Base-by-base conservation (phyloP, 2,888 invertebrate species). In the Idaea biselata region DNA sequence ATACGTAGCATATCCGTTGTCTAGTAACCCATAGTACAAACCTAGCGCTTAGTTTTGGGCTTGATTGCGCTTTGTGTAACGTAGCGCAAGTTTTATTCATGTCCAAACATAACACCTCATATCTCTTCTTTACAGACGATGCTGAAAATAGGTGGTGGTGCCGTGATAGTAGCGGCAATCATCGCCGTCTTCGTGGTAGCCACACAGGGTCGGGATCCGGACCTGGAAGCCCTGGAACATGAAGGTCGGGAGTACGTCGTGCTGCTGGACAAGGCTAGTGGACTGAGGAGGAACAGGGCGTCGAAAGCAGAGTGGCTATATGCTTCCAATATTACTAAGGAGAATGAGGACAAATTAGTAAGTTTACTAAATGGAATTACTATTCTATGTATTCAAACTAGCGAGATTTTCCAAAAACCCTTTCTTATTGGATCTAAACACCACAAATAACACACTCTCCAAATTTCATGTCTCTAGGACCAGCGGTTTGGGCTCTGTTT, bases 241-340 rank as follows among this genome's bases (percentile, higher is more conserved):
- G 92, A 93, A 66, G 96, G 95, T 0, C 86, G 93, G 53, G 93
- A 94, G 70, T 94, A 95, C 75, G 90, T 97, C 70, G 74, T 93
- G 61, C 92, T 94, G 64, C 79, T 95, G 32, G 95, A 96, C 79
- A 91, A 89, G 60, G 93, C 94, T 64, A 86, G 93, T n/a, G 94
- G 94, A 0, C 73, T 86, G 59, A 93, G 94, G 75, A 92, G 90
- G 67, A 95, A 96, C 76, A 86, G 91, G n/a, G 93, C 93, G 5
- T 91, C 93, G 0, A 71, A 94, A 3, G 95, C 95, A 0, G 93
- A 94, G 64, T 97, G 97, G 97, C 93, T 92, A 0, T 97, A 97
- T 78, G 95, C 94, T 0, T 95, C 96, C 0, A 96, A 97, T 79
- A 93, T 97, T 56, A 97, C 95, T 0, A 94, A 96, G 60, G 94